Conservation (phyloP, 2,888 invertebrate species). For the Ephialtes manifestator region DNA sequence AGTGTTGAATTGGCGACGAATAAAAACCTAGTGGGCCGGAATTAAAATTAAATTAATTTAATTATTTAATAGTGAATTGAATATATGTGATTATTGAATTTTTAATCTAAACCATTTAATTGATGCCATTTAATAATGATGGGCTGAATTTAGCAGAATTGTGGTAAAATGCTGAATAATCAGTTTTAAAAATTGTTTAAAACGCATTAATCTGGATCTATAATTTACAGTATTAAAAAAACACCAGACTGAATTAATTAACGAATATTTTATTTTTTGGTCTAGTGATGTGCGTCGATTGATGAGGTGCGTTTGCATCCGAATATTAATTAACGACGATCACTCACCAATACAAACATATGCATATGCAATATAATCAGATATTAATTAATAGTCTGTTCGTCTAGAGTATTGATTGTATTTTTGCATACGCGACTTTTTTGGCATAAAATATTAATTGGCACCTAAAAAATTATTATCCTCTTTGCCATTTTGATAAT, state of each 20-base stretch:
- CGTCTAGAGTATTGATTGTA: neutral
- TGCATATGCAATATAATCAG: slow-evolving; percentile 19
- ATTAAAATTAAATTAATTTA: too few species aligned
- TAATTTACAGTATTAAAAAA: neutral
- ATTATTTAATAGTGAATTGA: too few species aligned
- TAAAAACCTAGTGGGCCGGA: too few species aligned
- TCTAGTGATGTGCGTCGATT: neutral
- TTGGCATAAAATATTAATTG: neutral
- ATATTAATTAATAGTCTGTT: slow-evolving; percentile 2
- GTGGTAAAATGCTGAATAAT: neutral
- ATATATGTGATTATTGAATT: too few species aligned
- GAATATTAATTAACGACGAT: neutral
- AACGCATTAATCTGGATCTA: neutral
- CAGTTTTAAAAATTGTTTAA: neutral
- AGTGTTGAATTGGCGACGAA: too few species aligned
- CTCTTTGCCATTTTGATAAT: neutral
- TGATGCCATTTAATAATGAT: too few species aligned
- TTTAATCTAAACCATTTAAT: too few species aligned
- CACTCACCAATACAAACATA: slow-evolving; percentile 5
- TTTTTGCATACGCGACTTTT: neutral
- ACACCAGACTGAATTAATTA: neutral
- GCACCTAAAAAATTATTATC: neutral
- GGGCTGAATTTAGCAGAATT: neutral
- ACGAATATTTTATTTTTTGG: neutral
- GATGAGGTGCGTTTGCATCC: neutral